Base-by-base conservation (phyloP, 1,140 invertebrate species). In the Nephila pilipes region DNA sequence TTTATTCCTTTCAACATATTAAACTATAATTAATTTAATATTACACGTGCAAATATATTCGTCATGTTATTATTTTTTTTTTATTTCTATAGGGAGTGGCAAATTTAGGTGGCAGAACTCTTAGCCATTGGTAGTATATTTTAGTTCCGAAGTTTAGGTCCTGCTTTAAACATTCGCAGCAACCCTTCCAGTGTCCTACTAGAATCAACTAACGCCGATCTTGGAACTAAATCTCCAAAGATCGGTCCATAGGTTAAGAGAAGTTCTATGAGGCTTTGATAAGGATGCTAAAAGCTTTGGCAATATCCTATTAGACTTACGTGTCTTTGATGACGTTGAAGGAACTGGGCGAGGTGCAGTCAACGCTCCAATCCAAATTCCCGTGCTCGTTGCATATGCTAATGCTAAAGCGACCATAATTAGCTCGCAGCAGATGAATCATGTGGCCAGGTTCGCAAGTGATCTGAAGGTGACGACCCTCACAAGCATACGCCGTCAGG, bases 331-430 rank as follows among this genome's bases (percentile, higher is more conserved):
- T 95, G 89, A 96, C 95, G 4, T 95, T 94, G 91, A 95, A 95
- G 14, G 96, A 96, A 69, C 95, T 95, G 25, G 97, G 97, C 79
- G 98, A 98, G 97, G 98, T 98, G 95, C 98, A 99, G 95, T 99
- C 98, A 94, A 99, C 98, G 96, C 98, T 98, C 98, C 98, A 99
- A 94, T 99, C 98, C 32, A 92, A n/a, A 80, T 98, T 97, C 92
- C 98, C 98, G 95, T 98, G 97, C 95, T 98, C 98, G 95, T 99
- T 99, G 96, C 98, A 99, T 95, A 99, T 98, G 94, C 98, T 98
- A 95, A 99, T 98, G 92, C 98, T 98, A 96, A 98, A 99, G 94
- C 98, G 97, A 81, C 98, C 98, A 95, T 99, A 99, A 96, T 99
- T 99, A 93, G 98, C 98, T 93, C 98, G 97, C 95, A 99, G 98